Evolutionary conservation across 2,888 invertebrate genomes (phyloP).

Genomic region (Agrenia bidenticulata): DNA sequence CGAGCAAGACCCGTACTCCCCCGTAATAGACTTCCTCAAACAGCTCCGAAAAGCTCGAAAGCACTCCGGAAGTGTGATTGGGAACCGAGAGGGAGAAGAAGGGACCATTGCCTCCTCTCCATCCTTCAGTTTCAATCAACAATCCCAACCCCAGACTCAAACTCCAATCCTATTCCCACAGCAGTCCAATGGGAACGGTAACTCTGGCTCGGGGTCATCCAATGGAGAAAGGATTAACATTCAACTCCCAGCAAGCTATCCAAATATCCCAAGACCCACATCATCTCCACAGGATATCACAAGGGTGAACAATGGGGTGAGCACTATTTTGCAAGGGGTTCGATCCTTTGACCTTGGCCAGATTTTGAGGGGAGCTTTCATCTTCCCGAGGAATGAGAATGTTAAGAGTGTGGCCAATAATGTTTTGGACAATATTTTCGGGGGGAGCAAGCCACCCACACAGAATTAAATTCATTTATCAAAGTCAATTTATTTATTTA

Average conservation of each 20-base stretch:
- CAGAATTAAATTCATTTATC: neutral
- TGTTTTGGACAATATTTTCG: constrained; percentile 46
- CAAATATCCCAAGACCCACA: constrained; percentile 22
- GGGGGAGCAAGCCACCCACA: constrained; percentile 10
- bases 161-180: constrained; percentile 17
- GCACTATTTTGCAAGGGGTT: constrained; percentile 44
- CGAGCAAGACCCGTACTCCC: constrained; percentile 27
- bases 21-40: constrained; percentile 29
- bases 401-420: constrained; percentile 46
- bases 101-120: neutral
- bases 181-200: neutral
- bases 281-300: constrained; percentile 28
- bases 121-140: neutral
- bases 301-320: constrained; percentile 43
- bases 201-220: neutral
- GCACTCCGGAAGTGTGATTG: constrained; percentile 20
- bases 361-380: constrained; percentile 46
- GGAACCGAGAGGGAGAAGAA: constrained; percentile 16
- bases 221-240: neutral
- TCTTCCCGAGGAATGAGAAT: constrained; percentile 46
- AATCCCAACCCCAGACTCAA: neutral
- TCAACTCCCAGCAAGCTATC: constrained; percentile 15
- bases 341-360: constrained; percentile 34
- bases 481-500: neutral
- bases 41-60: constrained; percentile 34